Evolutionary conservation across 1,140 invertebrate genomes (phyloP), one percentile per base, ranked within the genome.

Genomic region (Drosophila erecta): DNA sequence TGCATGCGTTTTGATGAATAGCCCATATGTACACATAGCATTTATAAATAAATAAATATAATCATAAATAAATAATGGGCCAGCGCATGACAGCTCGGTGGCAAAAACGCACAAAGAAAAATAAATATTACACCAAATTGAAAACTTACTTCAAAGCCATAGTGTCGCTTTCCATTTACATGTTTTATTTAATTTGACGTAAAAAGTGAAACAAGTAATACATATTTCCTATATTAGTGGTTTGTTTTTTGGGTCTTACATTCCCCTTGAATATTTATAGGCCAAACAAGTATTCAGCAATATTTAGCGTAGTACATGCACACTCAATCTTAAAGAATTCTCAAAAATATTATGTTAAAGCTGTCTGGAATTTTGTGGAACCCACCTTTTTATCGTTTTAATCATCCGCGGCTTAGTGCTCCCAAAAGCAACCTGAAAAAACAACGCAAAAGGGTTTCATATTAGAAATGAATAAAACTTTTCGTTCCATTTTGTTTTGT

Each of bases 1-100:
- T 62, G 67, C 72, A 44, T 20, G 57, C 59, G 40, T 73, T 67
- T 70, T 87, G 83, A 89, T 66, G 83, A 79, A 76, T 71, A 67
- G 41, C 33, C 33, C 46, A 43, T 51, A 71, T 49, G 73, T 41
- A 60, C 67, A 62, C 44, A 55, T 81, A 62, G 44, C 44, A 81
- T 86, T 77, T 76, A 74, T 86, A 78, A 86, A 78, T 80, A 80
- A 81, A 81, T 85, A 86, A 81, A 86, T 86, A 62, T 55, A 58
- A 64, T 70, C 59, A 66, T 53, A 75, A 75, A 76, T 70, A 70
- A 70, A 70, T 70, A 69, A 69, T 30, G 15, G 38, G 1, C 64
- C 51, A 44, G 54, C 55, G 62, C 41, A 69, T 40, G 70, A 66
- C 59, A 50, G 51, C 37, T 59, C 44, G 51, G 37, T 71, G 59